Evolutionary conservation across 1,140 invertebrate species (phyloP).

Genomic region (Micrasema longulum): DNA sequence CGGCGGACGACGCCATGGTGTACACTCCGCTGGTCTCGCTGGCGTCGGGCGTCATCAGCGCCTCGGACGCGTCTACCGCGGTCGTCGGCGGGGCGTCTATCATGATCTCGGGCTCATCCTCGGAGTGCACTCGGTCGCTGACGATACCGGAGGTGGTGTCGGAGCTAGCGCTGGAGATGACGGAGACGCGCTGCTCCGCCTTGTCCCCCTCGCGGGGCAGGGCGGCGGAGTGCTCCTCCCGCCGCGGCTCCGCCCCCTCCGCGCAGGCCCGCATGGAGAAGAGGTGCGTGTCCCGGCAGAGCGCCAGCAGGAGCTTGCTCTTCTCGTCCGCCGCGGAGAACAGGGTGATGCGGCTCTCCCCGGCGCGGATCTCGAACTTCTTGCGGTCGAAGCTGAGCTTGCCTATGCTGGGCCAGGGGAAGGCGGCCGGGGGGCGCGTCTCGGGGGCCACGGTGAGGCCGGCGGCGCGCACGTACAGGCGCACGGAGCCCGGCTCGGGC

Average conservation of each 20-base stretch:
- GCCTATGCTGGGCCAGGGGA: slow-evolving; percentile 93
- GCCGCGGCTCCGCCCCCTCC: slow-evolving; percentile 80
- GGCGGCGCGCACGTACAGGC: slow-evolving; percentile 85
- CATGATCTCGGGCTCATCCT: slow-evolving; percentile 91
- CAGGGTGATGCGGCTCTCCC: slow-evolving; percentile 88
- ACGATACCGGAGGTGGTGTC: slow-evolving; percentile 96
- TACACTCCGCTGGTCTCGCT: slow-evolving; percentile 85
- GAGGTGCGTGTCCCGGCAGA: slow-evolving; percentile 93
- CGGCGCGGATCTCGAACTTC: slow-evolving; percentile 94
- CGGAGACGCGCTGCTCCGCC: slow-evolving; percentile 87
- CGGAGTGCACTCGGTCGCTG: slow-evolving; percentile 92
- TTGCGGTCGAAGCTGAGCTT: slow-evolving; percentile 96
- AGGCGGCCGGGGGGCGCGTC: slow-evolving; percentile 76
- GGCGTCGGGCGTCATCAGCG: slow-evolving; percentile 58
- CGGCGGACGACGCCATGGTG: slow-evolving; percentile 77
- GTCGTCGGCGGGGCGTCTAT: slow-evolving; percentile 78
- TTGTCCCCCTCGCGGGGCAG: slow-evolving; percentile 72
- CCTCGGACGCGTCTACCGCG: slow-evolving; percentile 63
- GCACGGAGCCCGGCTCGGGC: slow-evolving; percentile 76
- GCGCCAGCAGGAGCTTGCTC: slow-evolving; percentile 87
- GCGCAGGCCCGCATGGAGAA: slow-evolving; percentile 93
- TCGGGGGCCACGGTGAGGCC: slow-evolving; percentile 87
- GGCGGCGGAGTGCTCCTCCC: too few species aligned
- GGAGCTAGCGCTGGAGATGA: slow-evolving; percentile 85
- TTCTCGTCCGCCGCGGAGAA: slow-evolving; percentile 93